Base-by-base conservation (phyloP, 2,113 vertebrate genomes). In the Dissostichus mawsoni region DNA sequence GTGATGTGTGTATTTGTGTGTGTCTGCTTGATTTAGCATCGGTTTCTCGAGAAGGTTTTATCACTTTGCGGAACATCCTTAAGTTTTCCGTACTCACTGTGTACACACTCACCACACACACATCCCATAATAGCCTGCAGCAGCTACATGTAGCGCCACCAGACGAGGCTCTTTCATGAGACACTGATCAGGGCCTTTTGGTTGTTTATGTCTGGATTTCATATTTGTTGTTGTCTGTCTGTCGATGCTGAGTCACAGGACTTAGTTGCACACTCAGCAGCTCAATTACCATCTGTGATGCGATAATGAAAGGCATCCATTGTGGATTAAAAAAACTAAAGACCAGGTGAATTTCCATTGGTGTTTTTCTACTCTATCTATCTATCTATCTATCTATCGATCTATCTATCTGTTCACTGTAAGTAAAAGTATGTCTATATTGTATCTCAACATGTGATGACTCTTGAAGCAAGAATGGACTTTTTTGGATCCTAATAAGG, bases 1-100 rank as follows among this genome's bases (percentile, higher is more conserved):
- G 83, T 79, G 85, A 50, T 68, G 50, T 68, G 44, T 70, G 25
- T 73, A 7, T 51, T 3, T 52, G 14, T 56, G 25, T 67, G 23
- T 66, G 16, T 63, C 18, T 44, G 52, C n/a, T 56, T 69, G 52
- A 36, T 33, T 29, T 9, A 11, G 25, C 23, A 16, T 29, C 12
- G 4, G 55, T 17, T 74, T 70, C 16, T 56, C 36, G 5, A 61
- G 29, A 25, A 50, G 50, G 36, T 20, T n/a, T 33, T 29, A 53
- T 69, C 3, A 5, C 1, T 69, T 62, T 59, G 48, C 65, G 59
- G 48, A 79, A 78, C 80, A 56, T 23, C 36, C 12, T n/a, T 17
- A 52, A 36, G 57, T 47, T 18, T 47, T 59, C 18, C 4, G 2
- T 5, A 1, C 16, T 20, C 1, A 65, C 56, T 68, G 9, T 41